Percentiles rank a stretch among this genome's conserved stretches.
These are phyloP conservation scores for Rostratula benghalensis DNA, from an alignment of 2,113 vertebrate species.

Conservation along the genomic window DNA sequence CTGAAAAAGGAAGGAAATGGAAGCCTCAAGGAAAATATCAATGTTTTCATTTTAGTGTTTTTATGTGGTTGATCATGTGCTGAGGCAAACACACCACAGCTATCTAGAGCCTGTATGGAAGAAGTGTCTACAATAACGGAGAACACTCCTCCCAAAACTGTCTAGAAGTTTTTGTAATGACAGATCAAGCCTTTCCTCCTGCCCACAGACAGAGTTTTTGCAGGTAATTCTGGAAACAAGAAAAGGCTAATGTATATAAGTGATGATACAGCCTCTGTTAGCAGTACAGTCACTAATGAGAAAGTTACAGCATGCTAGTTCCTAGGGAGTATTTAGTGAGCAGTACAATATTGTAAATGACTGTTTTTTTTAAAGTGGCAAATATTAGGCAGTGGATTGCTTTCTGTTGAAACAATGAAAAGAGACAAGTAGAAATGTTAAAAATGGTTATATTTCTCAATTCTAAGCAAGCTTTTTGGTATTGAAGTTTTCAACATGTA, in stretches of 20 bases:
- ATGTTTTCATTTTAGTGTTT: neutral
- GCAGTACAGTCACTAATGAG: neutral
- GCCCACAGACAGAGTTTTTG: neutral
- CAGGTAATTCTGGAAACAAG: neutral
- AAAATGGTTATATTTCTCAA: neutral
- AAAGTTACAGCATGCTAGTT: neutral
- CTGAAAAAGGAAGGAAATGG: neutral
- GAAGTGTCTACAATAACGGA: neutral
- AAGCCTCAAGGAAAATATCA: neutral
- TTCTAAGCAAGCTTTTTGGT: neutral
- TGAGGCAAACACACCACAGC: neutral
- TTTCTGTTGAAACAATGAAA: neutral
- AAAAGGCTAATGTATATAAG: neutral
- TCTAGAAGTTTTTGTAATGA: neutral
- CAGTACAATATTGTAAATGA: neutral
- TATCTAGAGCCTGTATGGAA: neutral
- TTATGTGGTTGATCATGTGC: neutral
- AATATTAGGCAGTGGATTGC: neutral
- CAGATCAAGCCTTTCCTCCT: neutral
- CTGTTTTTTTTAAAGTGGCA: neutral
- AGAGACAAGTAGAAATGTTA: neutral
- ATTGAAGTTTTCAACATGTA: neutral
- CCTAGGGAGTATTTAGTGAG: neutral
- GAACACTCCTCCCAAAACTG: neutral
- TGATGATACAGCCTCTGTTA: neutral